Base-by-base conservation (phyloP, 1,140 invertebrate genomes). In the Caenorhabditis latens region DNA sequence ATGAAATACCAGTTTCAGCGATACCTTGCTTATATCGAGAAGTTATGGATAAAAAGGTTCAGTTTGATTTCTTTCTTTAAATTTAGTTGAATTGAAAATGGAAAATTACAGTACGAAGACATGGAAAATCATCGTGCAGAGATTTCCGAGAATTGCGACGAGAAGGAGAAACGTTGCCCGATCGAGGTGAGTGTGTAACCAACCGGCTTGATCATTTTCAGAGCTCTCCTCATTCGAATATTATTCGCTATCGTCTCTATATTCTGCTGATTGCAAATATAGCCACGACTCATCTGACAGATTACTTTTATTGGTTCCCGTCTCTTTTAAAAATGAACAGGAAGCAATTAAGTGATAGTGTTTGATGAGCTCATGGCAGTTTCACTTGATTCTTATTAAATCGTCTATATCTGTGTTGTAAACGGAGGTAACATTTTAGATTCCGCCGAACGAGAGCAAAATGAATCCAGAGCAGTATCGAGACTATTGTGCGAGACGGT, bases 281-380 rank as follows among this genome's bases (percentile, higher is more conserved):
- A 50, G 71, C 71, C 71, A 50, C 9, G 24, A 24, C 11, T 21
- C 11, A 13, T 79, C 71, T 50, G 14, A 79, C 71, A 11, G n/a
- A 79, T 79, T 40, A 79, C 71, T 79, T 79, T 53, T 14, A 21
- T 50, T 21, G 46, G n/a, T 79, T 79, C 46, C 71, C 4, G 46
- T 43, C 71, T n/a, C n/a, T 46, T n/a, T 79, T 6, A 40, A 16
- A 24, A 79, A 16, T 79, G n/a, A 40, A 24, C 65, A 46, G 42
- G 65, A 71, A 71, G 40, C 65, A 71, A 53, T 50, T 11, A 79
- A 79, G 71, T 79, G 46, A 50, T 79, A n/a, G n/a, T 53, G 71
- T 79, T 32, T 53, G 71, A 79, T 50, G n/a, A 79, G 13, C 0
- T 50, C 13, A 8, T 79, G 71, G 71, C 21, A 32, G 2, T 58